Evolutionary conservation across 1,140 invertebrate genomes (phyloP), one percentile per base, ranked within the genome.

Genomic region (Idris sp.): DNA sequence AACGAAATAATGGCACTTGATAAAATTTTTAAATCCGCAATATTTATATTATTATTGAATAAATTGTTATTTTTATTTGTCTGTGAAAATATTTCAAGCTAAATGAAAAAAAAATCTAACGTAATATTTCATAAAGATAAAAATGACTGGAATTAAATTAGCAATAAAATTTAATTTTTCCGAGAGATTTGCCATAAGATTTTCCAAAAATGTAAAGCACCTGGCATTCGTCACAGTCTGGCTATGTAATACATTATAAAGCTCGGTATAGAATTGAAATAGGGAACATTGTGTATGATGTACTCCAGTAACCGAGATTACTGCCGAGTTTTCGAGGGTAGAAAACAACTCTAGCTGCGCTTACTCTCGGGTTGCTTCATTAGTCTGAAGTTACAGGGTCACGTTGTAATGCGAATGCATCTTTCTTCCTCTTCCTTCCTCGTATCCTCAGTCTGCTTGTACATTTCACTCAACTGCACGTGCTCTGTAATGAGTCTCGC

Each of bases 351-450:
- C n/a, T n/a, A n/a, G 49, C 31, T 38, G 38, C 22, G 58, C 56
- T 72, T 72, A 62, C 58, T 68, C 41, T 72, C 41, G 25, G 49
- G 22, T 73, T 69, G 67, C 78, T 80, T 80, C 76, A 80, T 80
- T 80, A 78, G 74, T 69, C 65, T 56, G 61, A 18, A 68, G 62
- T 64, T 73, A 75, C 53, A 74, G 73, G 48, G 64, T 69, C 61
- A 67, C 53, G 69, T 69, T 68, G 59, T 77, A 77, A 75, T 75
- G 72, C 41, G 62, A 43, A 65, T 30, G 40, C 53, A 46, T 40
- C 49, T 14, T 38, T 22, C 22, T 40, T 41, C 62, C 28, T 40
- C 7, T 2, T 2, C 35, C 46, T 25, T 22, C 19, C 30, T 44
- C 41, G 7, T 4, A 18, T 44, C 16, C 43, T 6, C 41, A 65